Conservation (phyloP, 92 coral and sea anemone species). For the Paragorgia papillata region DNA sequence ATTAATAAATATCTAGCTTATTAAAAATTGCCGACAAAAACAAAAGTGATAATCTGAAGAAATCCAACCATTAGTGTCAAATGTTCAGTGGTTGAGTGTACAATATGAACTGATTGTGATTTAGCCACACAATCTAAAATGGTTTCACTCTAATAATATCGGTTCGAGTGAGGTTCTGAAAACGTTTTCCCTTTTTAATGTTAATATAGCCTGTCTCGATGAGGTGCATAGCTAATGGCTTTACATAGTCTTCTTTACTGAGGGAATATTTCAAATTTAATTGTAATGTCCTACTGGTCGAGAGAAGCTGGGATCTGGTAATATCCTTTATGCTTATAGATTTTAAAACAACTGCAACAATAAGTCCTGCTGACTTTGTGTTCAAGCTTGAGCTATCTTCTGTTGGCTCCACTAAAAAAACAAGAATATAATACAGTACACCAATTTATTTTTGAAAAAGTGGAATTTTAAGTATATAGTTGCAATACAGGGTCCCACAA, state of each 20-base stretch:
- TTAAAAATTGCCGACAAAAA: too few species aligned
- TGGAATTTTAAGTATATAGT: too few species aligned
- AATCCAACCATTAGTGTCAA: too few species aligned
- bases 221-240: constrained; percentile 31
- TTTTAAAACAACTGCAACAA: constrained; percentile 36
- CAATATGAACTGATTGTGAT: too few species aligned
- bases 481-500: too few species aligned
- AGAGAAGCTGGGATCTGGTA: constrained; percentile 43
- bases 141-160: constrained; percentile 20
- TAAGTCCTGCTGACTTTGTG: constrained; percentile 31
- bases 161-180: background rate
- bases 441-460: too few species aligned
- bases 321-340: constrained; percentile 32
- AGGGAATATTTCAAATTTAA: constrained; percentile 33
- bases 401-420: constrained; percentile 23
- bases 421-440: too few species aligned
- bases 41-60: too few species aligned
- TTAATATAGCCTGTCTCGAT: constrained; percentile 41
- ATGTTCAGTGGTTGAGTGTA: too few species aligned
- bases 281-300: constrained; percentile 40
- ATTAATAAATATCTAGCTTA: too few species aligned
- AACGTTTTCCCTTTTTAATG: constrained; percentile 21
- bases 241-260: constrained; percentile 35
- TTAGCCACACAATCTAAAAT: constrained; percentile 9
- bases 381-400: constrained; percentile 10